Evolutionary conservation across 2,888 invertebrate species (phyloP).

Genomic region (Lepidonotus clava): DNA sequence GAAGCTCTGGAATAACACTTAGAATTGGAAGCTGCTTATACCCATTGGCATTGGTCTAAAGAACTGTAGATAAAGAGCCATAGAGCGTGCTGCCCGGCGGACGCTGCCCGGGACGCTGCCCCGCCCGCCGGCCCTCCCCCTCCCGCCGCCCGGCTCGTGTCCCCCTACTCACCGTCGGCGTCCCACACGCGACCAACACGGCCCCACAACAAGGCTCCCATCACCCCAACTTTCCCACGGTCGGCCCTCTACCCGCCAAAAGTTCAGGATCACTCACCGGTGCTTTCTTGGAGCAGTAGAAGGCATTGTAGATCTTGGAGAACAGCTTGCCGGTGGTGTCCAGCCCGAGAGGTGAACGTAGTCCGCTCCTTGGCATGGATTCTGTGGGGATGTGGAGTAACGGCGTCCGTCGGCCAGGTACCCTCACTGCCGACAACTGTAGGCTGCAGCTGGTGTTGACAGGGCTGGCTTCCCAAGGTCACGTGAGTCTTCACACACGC

Average conservation of each 20-base stretch:
- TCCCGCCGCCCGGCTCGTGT: neutral
- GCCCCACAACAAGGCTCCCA: neutral
- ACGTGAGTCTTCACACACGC: neutral
- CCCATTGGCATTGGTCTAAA: too few species aligned
- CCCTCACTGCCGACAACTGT: too few species aligned
- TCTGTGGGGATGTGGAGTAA: too few species aligned
- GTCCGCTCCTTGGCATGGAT: slow-evolving; percentile 29
- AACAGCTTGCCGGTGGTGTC: slow-evolving; percentile 55
- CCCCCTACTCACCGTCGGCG: slow-evolving; percentile 1
- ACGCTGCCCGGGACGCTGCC: neutral
- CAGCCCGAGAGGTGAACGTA: slow-evolving; percentile 18
- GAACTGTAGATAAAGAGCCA: too few species aligned
- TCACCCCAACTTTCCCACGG: slow-evolving; percentile 27
- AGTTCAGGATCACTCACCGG: slow-evolving; percentile 32
- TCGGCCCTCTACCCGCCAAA: neutral
- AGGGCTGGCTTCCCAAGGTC: neutral
- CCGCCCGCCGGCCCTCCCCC: neutral
- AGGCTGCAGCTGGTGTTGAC: slow-evolving; percentile 21
- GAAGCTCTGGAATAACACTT: too few species aligned
- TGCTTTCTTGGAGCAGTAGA: slow-evolving; percentile 56
- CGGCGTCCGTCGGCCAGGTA: too few species aligned
- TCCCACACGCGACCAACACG: slow-evolving; percentile 3
- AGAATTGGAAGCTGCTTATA: too few species aligned
- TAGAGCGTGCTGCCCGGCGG: neutral
- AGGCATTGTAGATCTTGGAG: slow-evolving; percentile 56